A percentile compares a stretch with the other conserved stretches of the same genome.
Evolutionary conservation across 2,797 vertebrate species (phyloP).

Genomic region (Serranus cabrilla): DNA sequence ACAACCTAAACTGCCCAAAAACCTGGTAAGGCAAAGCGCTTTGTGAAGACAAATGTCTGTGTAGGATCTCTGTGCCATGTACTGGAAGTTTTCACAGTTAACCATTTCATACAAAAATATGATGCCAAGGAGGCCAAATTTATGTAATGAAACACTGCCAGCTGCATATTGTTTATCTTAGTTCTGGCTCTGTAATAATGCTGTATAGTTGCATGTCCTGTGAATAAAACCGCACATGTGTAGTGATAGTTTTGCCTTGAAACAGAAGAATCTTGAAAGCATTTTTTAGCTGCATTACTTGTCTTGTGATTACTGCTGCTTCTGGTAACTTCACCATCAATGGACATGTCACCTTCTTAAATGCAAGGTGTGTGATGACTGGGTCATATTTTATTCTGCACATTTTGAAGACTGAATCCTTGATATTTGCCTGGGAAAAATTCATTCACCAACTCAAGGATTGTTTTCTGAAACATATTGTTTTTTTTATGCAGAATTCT

Average conservation of each 20-base stretch:
- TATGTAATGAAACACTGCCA: neutral
- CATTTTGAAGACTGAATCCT: no score
- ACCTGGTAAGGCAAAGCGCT: slow-evolving; percentile 84
- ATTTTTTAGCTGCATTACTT: neutral
- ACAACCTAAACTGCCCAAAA: slow-evolving; percentile 92
- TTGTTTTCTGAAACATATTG: neutral
- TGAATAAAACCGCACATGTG: neutral
- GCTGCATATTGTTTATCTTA: neutral
- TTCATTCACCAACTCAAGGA: no score
- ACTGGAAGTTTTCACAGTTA: neutral
- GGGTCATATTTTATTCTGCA: neutral
- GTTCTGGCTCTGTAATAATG: neutral
- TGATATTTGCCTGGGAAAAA: no score
- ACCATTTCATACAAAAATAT: neutral
- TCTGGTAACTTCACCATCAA: neutral
- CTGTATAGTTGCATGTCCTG: neutral
- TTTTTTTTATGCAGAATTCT: neutral
- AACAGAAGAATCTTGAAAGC: neutral
- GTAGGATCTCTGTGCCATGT: neutral
- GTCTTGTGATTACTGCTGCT: neutral
- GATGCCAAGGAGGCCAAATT: neutral
- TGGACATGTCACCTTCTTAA: neutral
- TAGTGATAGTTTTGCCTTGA: neutral
- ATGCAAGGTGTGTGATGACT: neutral
- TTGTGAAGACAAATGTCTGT: neutral